Conservation (phyloP, 2,888 invertebrate species). For the Sarcophaga caerulescens region DNA sequence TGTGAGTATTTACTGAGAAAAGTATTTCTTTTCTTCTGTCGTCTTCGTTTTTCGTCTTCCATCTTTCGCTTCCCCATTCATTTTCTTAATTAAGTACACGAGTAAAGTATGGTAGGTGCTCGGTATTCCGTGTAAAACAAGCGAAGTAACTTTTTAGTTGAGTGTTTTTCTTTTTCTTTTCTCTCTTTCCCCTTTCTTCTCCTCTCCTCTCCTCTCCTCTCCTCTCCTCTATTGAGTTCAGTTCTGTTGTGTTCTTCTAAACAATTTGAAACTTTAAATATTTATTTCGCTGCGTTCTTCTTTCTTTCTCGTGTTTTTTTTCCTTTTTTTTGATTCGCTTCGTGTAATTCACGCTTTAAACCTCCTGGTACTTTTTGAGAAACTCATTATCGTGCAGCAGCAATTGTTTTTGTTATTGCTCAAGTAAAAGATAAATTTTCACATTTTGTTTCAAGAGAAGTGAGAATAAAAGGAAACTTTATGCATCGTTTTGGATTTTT, state of each 20-base stretch:
- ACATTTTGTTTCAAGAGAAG: too few species aligned
- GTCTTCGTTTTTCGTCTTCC: too few species aligned
- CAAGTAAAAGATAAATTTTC: conserved; percentile 1
- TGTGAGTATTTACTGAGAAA: background rate
- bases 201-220: too few species aligned
- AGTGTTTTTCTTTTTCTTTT: too few species aligned
- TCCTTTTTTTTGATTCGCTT: background rate
- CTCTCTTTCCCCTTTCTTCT: too few species aligned
- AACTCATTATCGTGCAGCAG: conserved; percentile 2
- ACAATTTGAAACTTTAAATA: background rate
- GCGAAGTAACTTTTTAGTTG: background rate
- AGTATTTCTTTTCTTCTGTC: background rate
- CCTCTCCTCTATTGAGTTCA: too few species aligned
- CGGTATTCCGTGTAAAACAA: background rate
- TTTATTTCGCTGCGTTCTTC: background rate
- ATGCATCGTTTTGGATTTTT: too few species aligned
- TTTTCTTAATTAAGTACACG: conserved; percentile 55
- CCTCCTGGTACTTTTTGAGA: background rate
- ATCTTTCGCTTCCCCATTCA: too few species aligned
- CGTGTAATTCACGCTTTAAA: conserved; percentile 3
- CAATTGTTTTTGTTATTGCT: background rate
- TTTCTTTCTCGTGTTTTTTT: background rate
- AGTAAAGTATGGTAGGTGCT: too few species aligned
- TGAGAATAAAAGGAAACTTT: too few species aligned
- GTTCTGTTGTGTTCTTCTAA: background rate